Conservation (phyloP, 2,797 vertebrate species). For the Brachyalestes nurse region DNA sequence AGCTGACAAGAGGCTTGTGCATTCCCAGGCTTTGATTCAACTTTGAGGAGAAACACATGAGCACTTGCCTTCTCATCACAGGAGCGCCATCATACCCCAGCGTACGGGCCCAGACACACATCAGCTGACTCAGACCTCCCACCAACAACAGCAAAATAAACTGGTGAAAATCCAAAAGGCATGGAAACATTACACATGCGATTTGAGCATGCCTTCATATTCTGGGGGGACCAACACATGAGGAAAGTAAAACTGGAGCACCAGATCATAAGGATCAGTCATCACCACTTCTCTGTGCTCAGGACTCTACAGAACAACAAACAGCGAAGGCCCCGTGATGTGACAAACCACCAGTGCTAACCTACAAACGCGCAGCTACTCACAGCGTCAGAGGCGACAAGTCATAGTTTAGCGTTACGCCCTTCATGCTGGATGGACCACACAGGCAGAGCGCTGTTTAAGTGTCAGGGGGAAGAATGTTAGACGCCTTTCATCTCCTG, state of each 20-base stretch:
- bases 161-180: slow-evolving; percentile 13
- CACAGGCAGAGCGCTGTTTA: slow-evolving; percentile 64
- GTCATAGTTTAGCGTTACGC: slow-evolving; percentile 44
- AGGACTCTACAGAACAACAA: slow-evolving; percentile 54
- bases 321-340: slow-evolving; percentile 48
- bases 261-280: slow-evolving; percentile 51
- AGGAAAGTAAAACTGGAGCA: slow-evolving; percentile 17
- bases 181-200: slow-evolving; percentile 6
- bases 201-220: slow-evolving; percentile 18
- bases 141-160: slow-evolving; percentile 7
- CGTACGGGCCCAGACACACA: neutral
- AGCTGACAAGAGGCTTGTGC: neutral
- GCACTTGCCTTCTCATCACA: slow-evolving; percentile 5
- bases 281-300: slow-evolving; percentile 36
- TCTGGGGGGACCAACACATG: neutral
- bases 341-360: slow-evolving; percentile 56
- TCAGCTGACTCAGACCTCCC: slow-evolving; percentile 14
- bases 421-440: slow-evolving; percentile 65
- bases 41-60: slow-evolving; percentile 7
- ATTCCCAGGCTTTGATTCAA: slow-evolving; percentile 1
- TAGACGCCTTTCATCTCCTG: slow-evolving; percentile 64
- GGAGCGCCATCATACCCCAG: neutral
- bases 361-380: slow-evolving; percentile 47
- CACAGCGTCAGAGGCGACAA: slow-evolving; percentile 54
- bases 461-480: slow-evolving; percentile 62